Base-by-base conservation (phyloP, 2,797 vertebrate species). In the Enoplosus armatus region DNA sequence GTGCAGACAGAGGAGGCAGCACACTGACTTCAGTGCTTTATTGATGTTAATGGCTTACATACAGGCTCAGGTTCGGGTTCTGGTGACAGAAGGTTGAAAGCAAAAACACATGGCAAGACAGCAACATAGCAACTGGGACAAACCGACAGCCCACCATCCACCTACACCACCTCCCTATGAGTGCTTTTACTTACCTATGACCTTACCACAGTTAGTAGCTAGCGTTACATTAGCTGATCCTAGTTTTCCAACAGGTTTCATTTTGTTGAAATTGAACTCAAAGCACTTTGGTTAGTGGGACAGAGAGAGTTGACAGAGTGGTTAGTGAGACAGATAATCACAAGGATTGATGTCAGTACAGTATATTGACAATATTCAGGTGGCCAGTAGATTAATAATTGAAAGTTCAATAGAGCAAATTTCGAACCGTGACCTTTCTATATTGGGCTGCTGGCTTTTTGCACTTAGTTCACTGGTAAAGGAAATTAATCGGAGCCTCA, bases 401-500 rank as follows among this genome's bases (percentile, higher is more conserved):
- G 10, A 62, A 66, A 29, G 59, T 60, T 72, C 65, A 77, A 29
- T 27, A 58, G 10, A 69, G 14, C 31, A 18, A 24, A 59, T 64
- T 75, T 63, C 14, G 6, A 65, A 43, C 39, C 37, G 11, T 53
- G 68, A 66, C 18, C 41, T 75, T 63, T 59, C 8, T 27, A 27
- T 24, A n/a, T 27, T 48, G 1, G 45, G n/a, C 37, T 43, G 20
- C 20, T 35, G 50, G 5, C 15, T 35, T 67, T 75, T 60, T 59
- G 24, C 16, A 59, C n/a, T 51, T 20, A 41, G 5, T 53, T 59
- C 51, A 18, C 43, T 47, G 18, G 41, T 53, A 54, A 60, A 77
- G 33, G 12, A 63, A 61, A 68, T 67, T n/a, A 35, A 71, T 64
- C 18, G 64, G 24, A 75, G 43, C 72, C 62, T 84, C 16, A 20